These are phyloP conservation scores for Bombyx huttoni DNA, from an alignment of 2,888 invertebrate genomes.

Conservation along the genomic window DNA sequence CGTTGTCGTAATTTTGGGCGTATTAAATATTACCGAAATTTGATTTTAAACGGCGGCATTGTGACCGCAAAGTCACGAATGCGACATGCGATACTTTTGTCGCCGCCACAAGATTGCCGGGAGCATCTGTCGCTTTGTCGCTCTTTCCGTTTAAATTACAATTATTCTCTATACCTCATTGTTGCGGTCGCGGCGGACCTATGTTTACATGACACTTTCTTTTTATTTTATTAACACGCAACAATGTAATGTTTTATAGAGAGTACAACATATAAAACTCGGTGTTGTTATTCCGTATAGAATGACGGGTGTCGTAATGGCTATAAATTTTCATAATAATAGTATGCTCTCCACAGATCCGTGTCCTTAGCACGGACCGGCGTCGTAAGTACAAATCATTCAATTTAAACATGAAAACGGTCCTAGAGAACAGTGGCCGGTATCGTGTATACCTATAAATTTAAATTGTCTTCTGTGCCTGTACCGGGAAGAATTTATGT, in stretches of 20 bases:
- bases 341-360: background rate
- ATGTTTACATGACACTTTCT: constrained; percentile 39
- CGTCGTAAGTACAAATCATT: constrained; percentile 32
- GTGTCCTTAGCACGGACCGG: background rate
- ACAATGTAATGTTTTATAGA: background rate
- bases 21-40: constrained; percentile 46
- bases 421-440: constrained; percentile 35
- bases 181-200: constrained; percentile 39
- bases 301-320: background rate
- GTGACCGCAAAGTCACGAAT: constrained; percentile 60
- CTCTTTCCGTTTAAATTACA: constrained; percentile 57
- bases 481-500: constrained; percentile 60
- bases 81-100: constrained; percentile 40
- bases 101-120: constrained; percentile 58
- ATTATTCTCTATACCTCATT: constrained; percentile 52
- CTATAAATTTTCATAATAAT: background rate
- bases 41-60: constrained; percentile 62
- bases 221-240: constrained; percentile 6
- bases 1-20: constrained; percentile 37
- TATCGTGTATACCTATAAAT: constrained; percentile 48
- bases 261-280: background rate
- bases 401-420: constrained; percentile 30
- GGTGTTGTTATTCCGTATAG: no score
- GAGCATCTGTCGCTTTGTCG: constrained; percentile 69
- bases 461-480: constrained; percentile 57